Percentiles rank a stretch among this genome's conserved stretches.
These are phyloP conservation scores for Petrocephalus zakoni DNA, from an alignment of 2,113 vertebrate species.

Conservation along the genomic window DNA sequence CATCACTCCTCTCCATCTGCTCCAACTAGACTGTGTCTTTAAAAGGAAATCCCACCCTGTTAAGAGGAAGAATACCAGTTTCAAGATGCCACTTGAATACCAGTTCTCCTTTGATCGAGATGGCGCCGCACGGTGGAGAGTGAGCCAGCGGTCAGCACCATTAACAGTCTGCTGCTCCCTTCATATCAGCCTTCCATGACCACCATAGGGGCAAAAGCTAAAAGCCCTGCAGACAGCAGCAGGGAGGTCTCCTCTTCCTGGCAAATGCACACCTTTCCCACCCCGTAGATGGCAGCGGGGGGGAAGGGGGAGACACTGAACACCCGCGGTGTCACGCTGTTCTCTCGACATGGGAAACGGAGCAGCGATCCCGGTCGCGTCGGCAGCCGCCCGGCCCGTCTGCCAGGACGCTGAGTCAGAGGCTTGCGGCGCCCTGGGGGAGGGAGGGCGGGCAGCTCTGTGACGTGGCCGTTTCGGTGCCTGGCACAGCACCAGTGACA, in stretches of 20 bases:
- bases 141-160: neutral
- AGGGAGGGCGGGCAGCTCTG: neutral
- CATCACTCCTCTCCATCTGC: conserved; percentile 1
- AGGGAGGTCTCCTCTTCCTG: neutral
- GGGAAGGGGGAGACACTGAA: neutral
- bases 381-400: neutral
- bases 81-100: neutral
- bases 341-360: neutral
- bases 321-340: neutral
- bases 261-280: neutral
- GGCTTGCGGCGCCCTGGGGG: neutral
- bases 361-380: neutral
- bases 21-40: neutral
- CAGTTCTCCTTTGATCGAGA: neutral
- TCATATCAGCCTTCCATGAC: neutral
- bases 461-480: neutral
- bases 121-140: neutral
- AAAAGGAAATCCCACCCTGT: neutral
- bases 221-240: neutral
- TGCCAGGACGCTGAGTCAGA: conserved; percentile 7
- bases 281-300: neutral
- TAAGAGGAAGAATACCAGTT: neutral
- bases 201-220: neutral
- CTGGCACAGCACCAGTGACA: neutral
- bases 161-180: neutral